phyloP scores from a whole-genome alignment of 2,888 invertebrate genomes.

The Spodoptera exigua region DNA sequence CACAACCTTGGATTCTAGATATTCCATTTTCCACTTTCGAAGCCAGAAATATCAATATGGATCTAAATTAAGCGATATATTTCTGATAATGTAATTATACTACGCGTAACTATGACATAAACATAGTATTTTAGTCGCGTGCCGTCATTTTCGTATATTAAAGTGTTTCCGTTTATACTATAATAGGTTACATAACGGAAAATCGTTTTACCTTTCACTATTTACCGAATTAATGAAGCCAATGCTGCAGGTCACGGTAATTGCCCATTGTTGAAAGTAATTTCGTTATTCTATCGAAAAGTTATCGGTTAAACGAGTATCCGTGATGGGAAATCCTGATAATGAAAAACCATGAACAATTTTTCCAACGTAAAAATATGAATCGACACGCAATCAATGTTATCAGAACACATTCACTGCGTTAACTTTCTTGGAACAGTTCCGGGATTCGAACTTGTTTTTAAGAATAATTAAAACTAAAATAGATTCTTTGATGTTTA shows the following conservation, averaged over 20 bases:
- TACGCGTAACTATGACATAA: conserved; percentile 2
- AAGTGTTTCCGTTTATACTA: neutral
- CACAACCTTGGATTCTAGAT: conserved; percentile 34
- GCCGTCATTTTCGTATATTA: neutral
- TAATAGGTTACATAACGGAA: conserved; percentile 16
- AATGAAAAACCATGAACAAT: conserved; percentile 9
- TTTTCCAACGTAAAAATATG: conserved; percentile 22
- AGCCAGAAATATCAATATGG: conserved; percentile 24
- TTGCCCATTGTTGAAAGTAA: conserved; percentile 46
- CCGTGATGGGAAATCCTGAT: conserved; percentile 36
- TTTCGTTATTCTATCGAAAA: conserved; percentile 44
- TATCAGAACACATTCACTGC: conserved; percentile 1
- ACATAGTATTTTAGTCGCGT: neutral
- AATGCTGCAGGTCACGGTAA: conserved; percentile 45
- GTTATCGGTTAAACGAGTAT: conserved; percentile 35
- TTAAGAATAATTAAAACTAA: conserved; percentile 30
- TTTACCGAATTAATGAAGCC: conserved; percentile 34
- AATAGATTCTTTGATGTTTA: conserved; percentile 28
- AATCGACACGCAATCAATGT: conserved; percentile 34
- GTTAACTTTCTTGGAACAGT: conserved; percentile 15
- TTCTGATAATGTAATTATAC: conserved; percentile 15
- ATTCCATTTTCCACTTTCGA: conserved; percentile 29
- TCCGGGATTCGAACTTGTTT: neutral
- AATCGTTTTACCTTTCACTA: conserved; percentile 30
- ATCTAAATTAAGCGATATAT: conserved; percentile 21